Conservation (phyloP, 1,140 invertebrate genomes). For the Rhagoletis pomonella region DNA sequence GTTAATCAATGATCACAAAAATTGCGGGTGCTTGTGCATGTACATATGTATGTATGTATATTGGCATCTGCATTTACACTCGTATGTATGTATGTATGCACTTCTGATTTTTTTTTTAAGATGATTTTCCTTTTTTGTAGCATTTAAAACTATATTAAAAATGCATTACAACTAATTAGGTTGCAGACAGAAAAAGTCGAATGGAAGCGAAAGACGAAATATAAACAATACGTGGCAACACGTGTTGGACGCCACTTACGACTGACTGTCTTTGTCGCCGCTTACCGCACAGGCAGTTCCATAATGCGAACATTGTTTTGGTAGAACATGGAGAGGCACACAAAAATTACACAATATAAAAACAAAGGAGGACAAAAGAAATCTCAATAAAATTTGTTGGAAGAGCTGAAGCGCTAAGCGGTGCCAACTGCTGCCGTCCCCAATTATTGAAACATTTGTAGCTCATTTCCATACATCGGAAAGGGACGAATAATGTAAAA, state of each 20-base stretch:
- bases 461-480: not conserved
- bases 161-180: not conserved
- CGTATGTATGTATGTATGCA: too few relatives aligned
- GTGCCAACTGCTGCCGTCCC: not conserved
- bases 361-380: not conserved
- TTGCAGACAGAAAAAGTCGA: not conserved
- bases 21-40: too few relatives aligned
- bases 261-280: not conserved
- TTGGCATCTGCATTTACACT: too few relatives aligned
- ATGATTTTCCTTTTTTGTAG: too few relatives aligned
- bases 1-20: too few relatives aligned
- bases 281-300: too few relatives aligned
- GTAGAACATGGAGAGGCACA: not conserved
- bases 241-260: not conserved
- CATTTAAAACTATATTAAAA: not conserved
- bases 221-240: not conserved
- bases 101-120: too few relatives aligned
- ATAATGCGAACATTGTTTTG: not conserved
- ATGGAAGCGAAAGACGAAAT: not conserved
- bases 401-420: not conserved
- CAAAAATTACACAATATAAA: not conserved
- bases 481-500: not conserved
- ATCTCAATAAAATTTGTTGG: not conserved
- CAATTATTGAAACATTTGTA: conserved; percentile 46
- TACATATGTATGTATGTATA: too few relatives aligned